Evolutionary conservation across 2,113 vertebrate genomes (phyloP), one percentile per base, ranked within the genome.

Genomic region (Apaloderma vittatum): DNA sequence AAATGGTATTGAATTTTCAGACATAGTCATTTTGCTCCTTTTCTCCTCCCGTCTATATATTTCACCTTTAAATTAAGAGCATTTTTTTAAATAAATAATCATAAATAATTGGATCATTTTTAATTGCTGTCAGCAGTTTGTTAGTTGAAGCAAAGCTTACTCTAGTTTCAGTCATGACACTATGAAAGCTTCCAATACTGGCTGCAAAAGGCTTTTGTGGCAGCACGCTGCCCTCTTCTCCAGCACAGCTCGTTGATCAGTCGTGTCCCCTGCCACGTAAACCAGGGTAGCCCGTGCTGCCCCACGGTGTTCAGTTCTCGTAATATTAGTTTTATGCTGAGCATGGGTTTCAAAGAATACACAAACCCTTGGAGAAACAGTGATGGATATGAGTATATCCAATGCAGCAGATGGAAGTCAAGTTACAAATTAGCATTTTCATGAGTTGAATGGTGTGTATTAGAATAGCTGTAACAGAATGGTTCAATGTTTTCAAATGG

Each of bases 121-220:
- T 97, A 97, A 95, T 97, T 97, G 88, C 59, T 91, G 49, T 55
- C 59, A 93, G 93, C 92, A 91, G 36, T 84, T 95, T 95, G 54
- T 95, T 98, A 83, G 63, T 91, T 34, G 10, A 75, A 94, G 71
- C 86, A 92, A 97, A 95, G 59, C 87, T 95, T 82, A 77, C 23
- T 89, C 23, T 90, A 63, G 49, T 82, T 97, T 86, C 78, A 93
- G 95, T 90, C 52, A 52, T 8, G 5, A 27, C 63, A 51, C 46
- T 86, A 7, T 11, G 15, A 93, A 87, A 88, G 43, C 18, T 84
- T 88, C 40, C 51, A 30, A 18, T 62, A 34, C 81, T 87, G 62
- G 30, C 40, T 80, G 15, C 21, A 58, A 43, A 74, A 40, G 79
- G 40, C 49, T 79, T 57, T 61, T 51, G 54, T 92, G 70, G 36